Conservation (phyloP, 2,888 invertebrate species). For the Girardia tigrina region DNA sequence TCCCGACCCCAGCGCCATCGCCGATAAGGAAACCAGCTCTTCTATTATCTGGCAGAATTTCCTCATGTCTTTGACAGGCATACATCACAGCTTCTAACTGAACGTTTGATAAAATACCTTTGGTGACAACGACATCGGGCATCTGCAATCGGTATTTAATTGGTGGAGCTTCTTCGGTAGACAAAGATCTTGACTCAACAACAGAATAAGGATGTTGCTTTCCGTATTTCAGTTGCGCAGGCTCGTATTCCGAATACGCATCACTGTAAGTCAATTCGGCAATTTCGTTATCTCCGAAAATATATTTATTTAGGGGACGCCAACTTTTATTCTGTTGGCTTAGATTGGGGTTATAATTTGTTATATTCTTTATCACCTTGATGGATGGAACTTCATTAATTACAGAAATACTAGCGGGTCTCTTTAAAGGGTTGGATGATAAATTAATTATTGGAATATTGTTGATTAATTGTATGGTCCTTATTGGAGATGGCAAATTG, state of each 20-base stretch:
- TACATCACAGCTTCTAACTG: constrained; percentile 47
- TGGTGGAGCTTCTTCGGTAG: neutral
- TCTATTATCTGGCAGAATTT: constrained; percentile 43
- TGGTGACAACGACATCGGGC: constrained; percentile 40
- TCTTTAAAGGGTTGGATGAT: no score
- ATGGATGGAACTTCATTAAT: no score
- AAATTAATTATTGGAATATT: no score
- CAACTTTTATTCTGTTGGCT: neutral
- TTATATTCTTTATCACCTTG: no score
- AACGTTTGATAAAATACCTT: constrained; percentile 44
- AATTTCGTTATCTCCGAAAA: neutral
- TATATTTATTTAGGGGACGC: neutral
- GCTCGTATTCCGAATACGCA: neutral
- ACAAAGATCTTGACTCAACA: neutral
- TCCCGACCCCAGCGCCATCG: constrained; percentile 49
- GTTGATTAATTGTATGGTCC: no score
- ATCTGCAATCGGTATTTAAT: constrained; percentile 36
- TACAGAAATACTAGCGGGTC: no score
- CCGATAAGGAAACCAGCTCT: constrained; percentile 49
- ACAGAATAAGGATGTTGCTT: neutral
- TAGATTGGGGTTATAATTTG: neutral
- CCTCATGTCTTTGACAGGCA: constrained; percentile 47
- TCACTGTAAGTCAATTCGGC: neutral
- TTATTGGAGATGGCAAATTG: no score
- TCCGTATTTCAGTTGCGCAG: neutral